These are phyloP conservation scores for Bombus pascuorum DNA, from an alignment of 1,140 invertebrate genomes.

Conservation along the genomic window DNA sequence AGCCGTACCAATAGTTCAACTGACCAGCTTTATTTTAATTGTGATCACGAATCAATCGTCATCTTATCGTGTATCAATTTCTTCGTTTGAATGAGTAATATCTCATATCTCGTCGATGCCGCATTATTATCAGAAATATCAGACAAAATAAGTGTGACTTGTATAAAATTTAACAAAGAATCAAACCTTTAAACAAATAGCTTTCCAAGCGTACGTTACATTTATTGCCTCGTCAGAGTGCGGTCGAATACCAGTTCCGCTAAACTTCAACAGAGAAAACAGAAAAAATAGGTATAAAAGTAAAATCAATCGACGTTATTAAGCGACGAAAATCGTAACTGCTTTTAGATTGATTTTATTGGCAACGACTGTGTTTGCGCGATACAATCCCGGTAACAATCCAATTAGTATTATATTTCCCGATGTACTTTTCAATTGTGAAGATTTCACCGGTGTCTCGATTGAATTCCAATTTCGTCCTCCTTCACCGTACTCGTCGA, in stretches of 20 bases:
- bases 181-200: background rate
- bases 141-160: background rate
- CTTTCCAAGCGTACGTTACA: background rate
- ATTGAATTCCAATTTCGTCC: background rate
- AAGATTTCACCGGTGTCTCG: background rate
- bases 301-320: background rate
- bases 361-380: background rate
- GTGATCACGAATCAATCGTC: background rate
- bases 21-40: background rate
- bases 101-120: background rate
- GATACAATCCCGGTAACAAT: background rate
- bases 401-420: background rate
- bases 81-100: background rate
- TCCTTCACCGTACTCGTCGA: background rate
- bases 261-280: background rate
- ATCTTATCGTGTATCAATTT: background rate
- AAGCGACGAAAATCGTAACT: background rate
- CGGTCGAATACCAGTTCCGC: background rate
- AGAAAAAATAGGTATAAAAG: background rate
- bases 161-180: background rate
- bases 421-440: conserved; percentile 4
- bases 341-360: conserved; percentile 7
- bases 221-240: background rate
- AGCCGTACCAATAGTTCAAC: background rate
- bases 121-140: background rate